These are phyloP conservation scores for Phortica magna DNA, from an alignment of 2,888 invertebrate species.

Conservation along the genomic window DNA sequence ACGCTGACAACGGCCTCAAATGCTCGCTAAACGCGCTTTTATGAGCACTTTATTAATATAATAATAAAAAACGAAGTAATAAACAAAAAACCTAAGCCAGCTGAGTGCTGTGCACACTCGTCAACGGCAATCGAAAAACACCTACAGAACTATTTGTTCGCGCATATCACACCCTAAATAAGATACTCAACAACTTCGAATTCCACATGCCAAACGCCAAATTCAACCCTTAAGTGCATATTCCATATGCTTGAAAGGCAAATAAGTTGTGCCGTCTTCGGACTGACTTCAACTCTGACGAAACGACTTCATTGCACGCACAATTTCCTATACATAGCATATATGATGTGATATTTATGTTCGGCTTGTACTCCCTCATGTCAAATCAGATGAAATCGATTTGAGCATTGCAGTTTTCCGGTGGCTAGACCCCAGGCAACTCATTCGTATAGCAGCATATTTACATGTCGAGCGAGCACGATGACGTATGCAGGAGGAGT, in stretches of 20 bases:
- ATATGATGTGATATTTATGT: conserved; percentile 40
- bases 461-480: conserved; percentile 27
- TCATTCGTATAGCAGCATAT: conserved; percentile 18
- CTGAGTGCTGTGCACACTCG: not conserved
- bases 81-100: conserved; percentile 31
- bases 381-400: not conserved
- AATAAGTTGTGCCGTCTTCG: not conserved
- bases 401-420: conserved; percentile 30
- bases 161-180: conserved; percentile 25
- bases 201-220: no score
- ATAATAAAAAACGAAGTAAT: conserved; percentile 57
- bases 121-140: conserved; percentile 19
- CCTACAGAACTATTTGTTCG: conserved; percentile 10
- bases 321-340: conserved; percentile 58
- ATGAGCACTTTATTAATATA: conserved; percentile 59
- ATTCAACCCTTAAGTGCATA: conserved; percentile 31
- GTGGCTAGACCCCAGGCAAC: not conserved
- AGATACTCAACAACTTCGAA: not conserved
- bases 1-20: conserved; percentile 12
- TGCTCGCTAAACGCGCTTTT: conserved; percentile 23
- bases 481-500: conserved; percentile 48
- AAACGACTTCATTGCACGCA: conserved; percentile 73
- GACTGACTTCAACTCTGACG: conserved; percentile 31
- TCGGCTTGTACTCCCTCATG: conserved; percentile 9
- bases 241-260: conserved; percentile 5